A percentile compares a stretch with the other conserved stretches of the same genome.
Evolutionary conservation across 2,113 vertebrate species (phyloP).

Genomic region (Euleptes europaea): DNA sequence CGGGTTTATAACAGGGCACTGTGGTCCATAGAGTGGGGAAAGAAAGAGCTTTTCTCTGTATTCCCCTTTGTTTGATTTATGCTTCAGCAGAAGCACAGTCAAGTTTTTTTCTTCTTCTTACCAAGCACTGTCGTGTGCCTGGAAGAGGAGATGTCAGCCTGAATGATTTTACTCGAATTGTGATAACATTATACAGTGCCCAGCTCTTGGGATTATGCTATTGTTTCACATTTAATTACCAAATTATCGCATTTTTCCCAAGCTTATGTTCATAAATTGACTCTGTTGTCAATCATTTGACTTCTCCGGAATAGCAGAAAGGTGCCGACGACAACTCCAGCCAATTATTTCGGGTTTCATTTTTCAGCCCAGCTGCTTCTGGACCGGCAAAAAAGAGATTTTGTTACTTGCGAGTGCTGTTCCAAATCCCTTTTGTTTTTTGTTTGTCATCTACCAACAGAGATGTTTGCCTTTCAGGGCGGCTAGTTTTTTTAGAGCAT

Average conservation of each 20-base stretch:
- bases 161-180: conserved; percentile 38
- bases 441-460: conserved; percentile 37
- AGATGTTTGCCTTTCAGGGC: conserved; percentile 18
- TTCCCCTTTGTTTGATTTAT: background rate
- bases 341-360: conserved; percentile 20
- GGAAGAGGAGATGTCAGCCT: conserved; percentile 14
- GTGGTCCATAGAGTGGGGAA: background rate
- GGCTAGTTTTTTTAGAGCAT: conserved; percentile 8
- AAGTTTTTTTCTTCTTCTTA: background rate
- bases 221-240: conserved; percentile 66
- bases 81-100: conserved; percentile 30
- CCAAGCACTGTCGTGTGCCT: conserved; percentile 5
- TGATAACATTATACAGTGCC: conserved; percentile 36
- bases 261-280: conserved; percentile 50
- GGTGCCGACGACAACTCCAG: background rate
- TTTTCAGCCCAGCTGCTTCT: conserved; percentile 35
- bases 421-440: conserved; percentile 27
- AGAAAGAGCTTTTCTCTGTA: background rate
- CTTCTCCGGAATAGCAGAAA: conserved; percentile 35
- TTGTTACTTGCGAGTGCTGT: conserved; percentile 29
- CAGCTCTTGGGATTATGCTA: conserved; percentile 30
- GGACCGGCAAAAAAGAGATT: conserved; percentile 22
- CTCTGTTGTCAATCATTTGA: conserved; percentile 53
- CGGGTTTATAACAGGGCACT: background rate
- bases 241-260: conserved; percentile 60